These are phyloP conservation scores for Falco naumanni DNA, from an alignment of 2,797 vertebrate genomes.

Conservation along the genomic window DNA sequence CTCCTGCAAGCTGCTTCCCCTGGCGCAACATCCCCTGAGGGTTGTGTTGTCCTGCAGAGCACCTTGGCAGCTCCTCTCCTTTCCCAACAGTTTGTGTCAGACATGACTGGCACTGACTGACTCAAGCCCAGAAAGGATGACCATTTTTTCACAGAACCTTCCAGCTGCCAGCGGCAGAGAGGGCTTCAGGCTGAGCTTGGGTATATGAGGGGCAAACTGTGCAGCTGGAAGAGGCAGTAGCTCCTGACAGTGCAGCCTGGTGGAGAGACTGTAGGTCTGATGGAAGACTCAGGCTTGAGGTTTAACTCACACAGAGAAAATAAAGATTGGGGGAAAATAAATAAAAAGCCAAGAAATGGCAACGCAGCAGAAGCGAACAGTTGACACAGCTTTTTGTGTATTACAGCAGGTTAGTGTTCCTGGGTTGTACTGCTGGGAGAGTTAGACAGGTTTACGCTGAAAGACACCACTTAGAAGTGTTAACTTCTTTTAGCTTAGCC, in stretches of 20 bases:
- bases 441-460: conserved; percentile 6
- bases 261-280: neutral
- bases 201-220: accelerated
- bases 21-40: neutral
- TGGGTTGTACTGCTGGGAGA: neutral
- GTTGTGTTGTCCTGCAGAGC: neutral
- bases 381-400: neutral
- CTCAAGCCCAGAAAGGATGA: neutral
- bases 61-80: neutral
- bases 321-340: neutral
- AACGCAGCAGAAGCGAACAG: neutral
- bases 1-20: neutral
- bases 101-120: neutral
- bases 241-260: neutral
- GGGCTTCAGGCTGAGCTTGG: neutral
- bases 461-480: conserved; percentile 42
- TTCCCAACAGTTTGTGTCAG: neutral
- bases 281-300: neutral
- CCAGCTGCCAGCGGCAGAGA: neutral
- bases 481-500: conserved; percentile 37
- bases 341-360: neutral
- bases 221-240: neutral
- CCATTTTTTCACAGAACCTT: neutral
- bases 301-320: neutral
- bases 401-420: conserved; percentile 12